A percentile compares a stretch with the other conserved stretches of the same genome.
These are phyloP conservation scores for Monochamus alternatus DNA, from an alignment of 2,888 invertebrate species.

Conservation along the genomic window DNA sequence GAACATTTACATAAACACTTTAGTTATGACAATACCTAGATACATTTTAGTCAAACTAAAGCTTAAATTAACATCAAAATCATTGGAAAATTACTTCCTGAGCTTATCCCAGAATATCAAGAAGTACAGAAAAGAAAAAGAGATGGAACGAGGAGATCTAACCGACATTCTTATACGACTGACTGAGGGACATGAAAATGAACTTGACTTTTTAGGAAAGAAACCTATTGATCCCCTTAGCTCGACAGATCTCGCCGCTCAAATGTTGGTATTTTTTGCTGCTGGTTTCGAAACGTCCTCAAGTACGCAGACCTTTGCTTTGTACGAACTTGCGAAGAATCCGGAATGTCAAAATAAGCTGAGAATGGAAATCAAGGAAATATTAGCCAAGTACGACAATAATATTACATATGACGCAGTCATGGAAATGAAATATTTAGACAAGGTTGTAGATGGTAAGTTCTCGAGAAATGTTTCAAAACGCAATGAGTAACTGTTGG, in stretches of 20 bases:
- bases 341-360: constrained; percentile 55
- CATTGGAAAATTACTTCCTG: constrained; percentile 68
- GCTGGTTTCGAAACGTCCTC: constrained; percentile 60
- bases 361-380: constrained; percentile 50
- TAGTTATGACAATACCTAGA: constrained; percentile 52
- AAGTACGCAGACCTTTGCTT: constrained; percentile 55
- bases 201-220: constrained; percentile 22
- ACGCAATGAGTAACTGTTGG: too few relatives aligned
- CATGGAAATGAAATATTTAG: constrained; percentile 57
- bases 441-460: constrained; percentile 54
- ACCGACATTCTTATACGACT: constrained; percentile 24
- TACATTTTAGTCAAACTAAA: constrained; percentile 53
- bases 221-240: constrained; percentile 19
- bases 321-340: constrained; percentile 55
- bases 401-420: constrained; percentile 55
- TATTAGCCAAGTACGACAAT: constrained; percentile 50
- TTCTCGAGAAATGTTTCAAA: neutral
- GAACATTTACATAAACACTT: constrained; percentile 49
- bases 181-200: neutral
- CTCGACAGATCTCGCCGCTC: constrained; percentile 41
- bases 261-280: constrained; percentile 54
- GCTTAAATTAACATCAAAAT: constrained; percentile 56
- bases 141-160: neutral
- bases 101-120: constrained; percentile 68
- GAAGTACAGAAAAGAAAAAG: constrained; percentile 26